Conservation (phyloP, 2,113 vertebrate genomes). For the Procavia capensis region DNA sequence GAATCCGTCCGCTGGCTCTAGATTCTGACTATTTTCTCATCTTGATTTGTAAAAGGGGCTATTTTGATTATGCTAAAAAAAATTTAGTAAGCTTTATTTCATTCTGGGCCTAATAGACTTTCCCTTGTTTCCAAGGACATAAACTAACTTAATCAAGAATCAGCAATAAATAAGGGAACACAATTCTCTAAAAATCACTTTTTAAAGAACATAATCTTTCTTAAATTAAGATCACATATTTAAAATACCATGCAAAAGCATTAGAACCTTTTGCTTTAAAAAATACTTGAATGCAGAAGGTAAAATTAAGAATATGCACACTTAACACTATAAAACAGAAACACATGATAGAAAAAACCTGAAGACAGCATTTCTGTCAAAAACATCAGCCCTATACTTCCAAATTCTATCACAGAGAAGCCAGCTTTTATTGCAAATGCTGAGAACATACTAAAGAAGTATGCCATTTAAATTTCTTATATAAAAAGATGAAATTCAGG, state of each 20-base stretch:
- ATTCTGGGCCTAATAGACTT: not conserved
- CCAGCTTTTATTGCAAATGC: conserved; percentile 4
- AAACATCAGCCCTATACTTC: not conserved
- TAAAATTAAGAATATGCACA: not conserved
- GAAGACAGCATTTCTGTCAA: not conserved
- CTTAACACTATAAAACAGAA: conserved; percentile 12
- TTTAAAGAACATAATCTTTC: not conserved
- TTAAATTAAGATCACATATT: not conserved
- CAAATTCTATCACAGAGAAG: conserved; percentile 27
- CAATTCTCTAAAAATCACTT: not conserved
- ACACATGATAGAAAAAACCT: not conserved
- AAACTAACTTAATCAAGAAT: not conserved
- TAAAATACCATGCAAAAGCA: not conserved
- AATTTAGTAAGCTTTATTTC: not conserved
- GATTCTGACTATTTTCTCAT: not conserved
- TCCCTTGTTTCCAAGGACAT: not conserved
- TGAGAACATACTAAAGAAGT: not conserved
- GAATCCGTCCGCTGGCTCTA: not conserved
- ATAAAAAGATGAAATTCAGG: conserved; percentile 46
- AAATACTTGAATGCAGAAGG: not conserved
- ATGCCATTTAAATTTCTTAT: conserved; percentile 19
- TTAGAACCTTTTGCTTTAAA: not conserved
- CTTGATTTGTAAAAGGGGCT: not conserved
- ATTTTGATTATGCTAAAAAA: not conserved
- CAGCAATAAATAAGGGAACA: not conserved